Evolutionary conservation across 2,888 invertebrate species (phyloP).

Genomic region (Onthophagus sagittarius): DNA sequence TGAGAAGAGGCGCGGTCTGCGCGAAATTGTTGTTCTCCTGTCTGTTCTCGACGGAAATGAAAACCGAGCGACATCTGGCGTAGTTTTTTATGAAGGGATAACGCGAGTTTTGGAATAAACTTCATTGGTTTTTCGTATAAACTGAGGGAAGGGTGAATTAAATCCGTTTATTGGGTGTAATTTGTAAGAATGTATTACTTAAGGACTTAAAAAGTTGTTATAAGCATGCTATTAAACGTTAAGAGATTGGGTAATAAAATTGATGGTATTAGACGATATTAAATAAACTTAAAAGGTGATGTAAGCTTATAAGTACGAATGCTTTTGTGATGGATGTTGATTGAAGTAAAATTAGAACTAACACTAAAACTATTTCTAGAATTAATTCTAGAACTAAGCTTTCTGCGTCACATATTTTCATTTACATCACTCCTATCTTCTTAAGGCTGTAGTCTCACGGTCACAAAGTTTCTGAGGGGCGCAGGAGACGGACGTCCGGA

Average conservation of each 20-base stretch:
- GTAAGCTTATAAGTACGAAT: too few relatives aligned
- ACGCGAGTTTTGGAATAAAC: background rate
- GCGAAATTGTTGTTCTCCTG: background rate
- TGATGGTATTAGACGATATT: background rate
- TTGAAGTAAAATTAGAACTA: too few relatives aligned
- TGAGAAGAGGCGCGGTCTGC: background rate
- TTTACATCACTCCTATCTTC: too few relatives aligned
- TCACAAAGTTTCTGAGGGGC: too few relatives aligned
- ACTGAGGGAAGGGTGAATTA: background rate
- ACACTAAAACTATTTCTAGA: too few relatives aligned
- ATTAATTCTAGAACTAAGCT: too few relatives aligned
- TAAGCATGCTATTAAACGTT: background rate
- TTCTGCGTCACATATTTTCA: too few relatives aligned
- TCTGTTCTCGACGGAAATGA: slow-evolving; percentile 28
- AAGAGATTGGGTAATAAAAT: background rate
- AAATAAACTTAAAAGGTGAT: background rate
- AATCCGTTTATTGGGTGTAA: background rate
- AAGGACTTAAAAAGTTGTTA: background rate
- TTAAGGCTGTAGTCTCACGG: too few relatives aligned
- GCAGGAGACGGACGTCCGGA: too few relatives aligned
- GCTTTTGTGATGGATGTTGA: too few relatives aligned
- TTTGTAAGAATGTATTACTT: background rate
- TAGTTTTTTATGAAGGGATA: background rate
- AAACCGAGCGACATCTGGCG: background rate
- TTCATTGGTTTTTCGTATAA: background rate